Base-by-base conservation (phyloP, 2,113 vertebrate species). In the Menidia beryllina region DNA sequence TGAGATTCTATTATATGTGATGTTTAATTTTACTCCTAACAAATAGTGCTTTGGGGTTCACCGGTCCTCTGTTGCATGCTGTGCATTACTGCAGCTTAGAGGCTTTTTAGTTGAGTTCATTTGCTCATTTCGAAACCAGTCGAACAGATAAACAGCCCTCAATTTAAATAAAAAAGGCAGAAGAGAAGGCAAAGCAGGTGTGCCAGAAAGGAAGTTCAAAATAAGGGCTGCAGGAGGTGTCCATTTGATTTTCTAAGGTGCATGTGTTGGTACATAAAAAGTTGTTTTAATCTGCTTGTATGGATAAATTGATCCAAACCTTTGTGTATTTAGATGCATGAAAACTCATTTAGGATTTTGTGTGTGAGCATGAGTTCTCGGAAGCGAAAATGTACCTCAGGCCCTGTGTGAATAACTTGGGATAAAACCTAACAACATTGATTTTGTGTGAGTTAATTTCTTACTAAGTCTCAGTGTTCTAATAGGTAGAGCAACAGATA, bases 71-170 rank as follows among this genome's bases (percentile, higher is more conserved):
- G 23, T 17, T 20, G 38, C 41, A 21, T 8, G 47, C 30, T 2
- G 39, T 27, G 39, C 72, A 56, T 68, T 53, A 77, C 59, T 47
- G 56, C 61, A 39, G 68, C 66, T 72, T 49, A 63, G 50, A 73
- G 49, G 68, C 76, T 82, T 83, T n/a, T 86, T 77, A 88, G 64
- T 57, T 0, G 27, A 52, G 49, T 59, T 71, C 64, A 71, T 83
- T 83, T 64, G 53, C 61, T 81, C 72, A 72, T 67, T 72, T n/a
- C 72, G 49, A 47, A 65, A 7, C 27, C 43, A 73, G 41, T 64
- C 57, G 69, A 49, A 80, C 66, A 51, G 65, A 80, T 69, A 75
- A 82, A 80, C 26, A 41, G 53, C 7, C 49, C 24, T 60, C 39
- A 73, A 60, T 77, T 48, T 73, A 25, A 76, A 59, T 70, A 65